These are phyloP conservation scores for Heptranchias perlo DNA, from an alignment of 2,113 vertebrate genomes.

Conservation along the genomic window DNA sequence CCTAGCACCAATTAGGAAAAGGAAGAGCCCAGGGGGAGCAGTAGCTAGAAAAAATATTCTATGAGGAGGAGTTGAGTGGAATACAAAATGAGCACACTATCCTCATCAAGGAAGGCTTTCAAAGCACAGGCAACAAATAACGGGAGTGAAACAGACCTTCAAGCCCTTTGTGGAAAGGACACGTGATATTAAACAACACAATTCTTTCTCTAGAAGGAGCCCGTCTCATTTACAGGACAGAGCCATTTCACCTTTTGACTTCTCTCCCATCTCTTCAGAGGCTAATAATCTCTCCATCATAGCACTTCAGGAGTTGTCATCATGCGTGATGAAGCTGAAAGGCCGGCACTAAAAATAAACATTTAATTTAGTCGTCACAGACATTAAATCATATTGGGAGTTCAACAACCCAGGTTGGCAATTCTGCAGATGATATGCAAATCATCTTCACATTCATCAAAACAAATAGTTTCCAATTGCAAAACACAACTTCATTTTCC, in stretches of 20 bases:
- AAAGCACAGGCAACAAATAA: background rate
- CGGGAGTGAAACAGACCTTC: background rate
- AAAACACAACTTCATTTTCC: background rate
- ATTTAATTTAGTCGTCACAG: background rate
- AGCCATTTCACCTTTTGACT: background rate
- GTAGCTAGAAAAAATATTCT: background rate
- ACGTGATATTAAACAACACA: background rate
- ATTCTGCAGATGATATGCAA: background rate
- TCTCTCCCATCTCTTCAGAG: background rate
- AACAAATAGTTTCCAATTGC: background rate
- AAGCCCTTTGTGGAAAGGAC: background rate
- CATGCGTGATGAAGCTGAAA: background rate
- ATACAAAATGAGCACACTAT: background rate
- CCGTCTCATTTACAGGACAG: background rate
- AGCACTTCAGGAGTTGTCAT: background rate
- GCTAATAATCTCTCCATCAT: background rate
- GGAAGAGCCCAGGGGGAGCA: background rate
- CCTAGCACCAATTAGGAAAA: constrained; percentile 8
- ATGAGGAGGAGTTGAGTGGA: background rate
- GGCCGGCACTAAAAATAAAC: background rate
- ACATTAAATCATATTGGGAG: background rate
- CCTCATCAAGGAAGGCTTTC: background rate
- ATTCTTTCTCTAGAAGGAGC: background rate
- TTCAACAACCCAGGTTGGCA: background rate
- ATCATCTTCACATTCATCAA: background rate